phyloP scores from a whole-genome alignment of 2,797 vertebrate species.

The Etheostoma nigrum region DNA sequence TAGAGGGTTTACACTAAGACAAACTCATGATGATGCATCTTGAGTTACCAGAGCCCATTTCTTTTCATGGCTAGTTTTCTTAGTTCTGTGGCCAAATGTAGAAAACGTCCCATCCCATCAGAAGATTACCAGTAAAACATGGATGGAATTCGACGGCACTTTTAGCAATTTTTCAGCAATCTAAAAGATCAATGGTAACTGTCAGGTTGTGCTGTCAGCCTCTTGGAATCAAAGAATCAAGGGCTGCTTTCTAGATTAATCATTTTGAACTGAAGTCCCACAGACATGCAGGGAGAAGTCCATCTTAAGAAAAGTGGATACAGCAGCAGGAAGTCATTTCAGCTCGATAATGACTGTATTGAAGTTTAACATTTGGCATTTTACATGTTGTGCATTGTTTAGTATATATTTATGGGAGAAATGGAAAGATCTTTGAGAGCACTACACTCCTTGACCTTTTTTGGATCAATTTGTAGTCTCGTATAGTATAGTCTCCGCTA shows the following conservation, averaged over 20 bases:
- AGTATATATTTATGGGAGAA: not conserved
- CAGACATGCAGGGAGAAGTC: slow-evolving; percentile 48
- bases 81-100: slow-evolving; percentile 6
- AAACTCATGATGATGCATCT: slow-evolving; percentile 33
- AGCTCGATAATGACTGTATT: not conserved
- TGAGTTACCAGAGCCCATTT: not conserved
- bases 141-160: slow-evolving; percentile 29
- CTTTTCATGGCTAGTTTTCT: slow-evolving; percentile 12
- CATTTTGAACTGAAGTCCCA: slow-evolving; percentile 41
- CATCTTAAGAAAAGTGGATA: slow-evolving; percentile 40
- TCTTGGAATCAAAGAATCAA: slow-evolving; percentile 38
- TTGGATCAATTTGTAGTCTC: no score
- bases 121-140: slow-evolving; percentile 21
- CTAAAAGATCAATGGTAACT: slow-evolving; percentile 47
- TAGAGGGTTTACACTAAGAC: not conserved
- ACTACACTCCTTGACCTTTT: no score
- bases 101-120: slow-evolving; percentile 41
- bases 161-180: slow-evolving; percentile 42
- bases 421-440: not conserved
- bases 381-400: not conserved
- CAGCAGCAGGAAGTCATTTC: not conserved
- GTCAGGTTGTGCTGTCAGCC: slow-evolving; percentile 46
- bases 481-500: no score
- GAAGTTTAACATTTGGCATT: not conserved
- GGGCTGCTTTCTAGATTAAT: slow-evolving; percentile 44